These are phyloP conservation scores for Indicator indicator DNA, from an alignment of 2,113 vertebrate species.

Conservation along the genomic window DNA sequence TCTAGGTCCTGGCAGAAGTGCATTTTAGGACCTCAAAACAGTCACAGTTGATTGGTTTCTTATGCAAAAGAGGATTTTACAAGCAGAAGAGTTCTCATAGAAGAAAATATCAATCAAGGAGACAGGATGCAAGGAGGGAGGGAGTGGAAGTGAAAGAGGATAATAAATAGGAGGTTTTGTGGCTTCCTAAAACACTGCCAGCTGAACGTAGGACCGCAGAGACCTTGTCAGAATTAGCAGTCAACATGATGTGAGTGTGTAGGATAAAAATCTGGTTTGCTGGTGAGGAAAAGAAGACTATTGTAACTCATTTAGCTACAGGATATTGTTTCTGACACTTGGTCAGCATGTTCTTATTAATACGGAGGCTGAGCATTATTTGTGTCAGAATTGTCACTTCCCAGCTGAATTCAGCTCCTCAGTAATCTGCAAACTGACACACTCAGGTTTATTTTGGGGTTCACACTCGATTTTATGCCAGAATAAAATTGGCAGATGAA, in stretches of 20 bases:
- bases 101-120: neutral
- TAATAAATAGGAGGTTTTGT: neutral
- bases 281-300: slow-evolving; percentile 2
- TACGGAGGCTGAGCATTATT: neutral
- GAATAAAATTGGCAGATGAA: neutral
- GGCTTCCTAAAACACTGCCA: neutral
- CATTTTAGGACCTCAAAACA: neutral
- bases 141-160: neutral
- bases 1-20: neutral
- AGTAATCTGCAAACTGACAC: neutral
- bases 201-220: neutral
- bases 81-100: neutral
- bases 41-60: neutral
- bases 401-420: neutral
- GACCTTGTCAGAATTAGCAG: slow-evolving; percentile 9
- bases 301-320: neutral
- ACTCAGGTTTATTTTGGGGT: neutral
- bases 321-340: slow-evolving; percentile 33
- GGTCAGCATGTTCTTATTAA: neutral
- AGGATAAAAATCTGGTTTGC: slow-evolving; percentile 3
- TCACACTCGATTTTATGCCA: neutral
- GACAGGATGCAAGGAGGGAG: neutral
- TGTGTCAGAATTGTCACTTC: slow-evolving; percentile 4
- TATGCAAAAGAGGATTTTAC: neutral
- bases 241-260: neutral